Evolutionary conservation across 2,888 invertebrate genomes (phyloP).

Genomic region (Drosophila fungiperda): DNA sequence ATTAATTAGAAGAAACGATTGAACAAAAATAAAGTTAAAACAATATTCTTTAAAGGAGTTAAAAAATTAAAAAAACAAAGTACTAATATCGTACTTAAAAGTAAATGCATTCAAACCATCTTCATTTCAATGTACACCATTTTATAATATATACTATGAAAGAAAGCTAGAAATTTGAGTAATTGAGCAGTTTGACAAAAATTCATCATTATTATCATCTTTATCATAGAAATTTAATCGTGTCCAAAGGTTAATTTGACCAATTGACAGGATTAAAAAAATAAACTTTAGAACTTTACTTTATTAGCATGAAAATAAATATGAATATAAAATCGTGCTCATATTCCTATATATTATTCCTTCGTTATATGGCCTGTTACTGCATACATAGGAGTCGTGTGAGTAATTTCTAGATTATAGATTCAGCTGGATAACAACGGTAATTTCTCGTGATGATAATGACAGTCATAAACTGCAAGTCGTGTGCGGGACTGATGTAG

Average conservation of each 20-base stretch:
- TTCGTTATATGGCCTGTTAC: slow-evolving; percentile 6
- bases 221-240: not conserved
- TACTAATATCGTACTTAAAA: not conserved
- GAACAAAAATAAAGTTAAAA: too few species aligned
- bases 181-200: not conserved
- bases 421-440: slow-evolving; percentile 73
- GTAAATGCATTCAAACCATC: not conserved
- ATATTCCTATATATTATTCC: not conserved
- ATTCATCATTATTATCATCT: not conserved
- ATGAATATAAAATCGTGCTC: not conserved
- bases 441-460: slow-evolving; percentile 75
- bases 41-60: too few species aligned
- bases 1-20: not conserved
- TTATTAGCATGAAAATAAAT: slow-evolving; percentile 15
- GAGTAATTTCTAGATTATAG: slow-evolving; percentile 71
- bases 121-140: not conserved
- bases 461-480: slow-evolving; percentile 55
- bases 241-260: slow-evolving; percentile 14
- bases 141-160: not conserved
- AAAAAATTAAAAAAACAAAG: not conserved
- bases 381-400: slow-evolving; percentile 21
- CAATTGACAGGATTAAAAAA: slow-evolving; percentile 17
- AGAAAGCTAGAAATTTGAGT: not conserved
- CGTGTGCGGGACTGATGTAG: slow-evolving; percentile 24
- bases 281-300: not conserved